Base-by-base conservation (phyloP, 2,888 invertebrate species). In the Harmothoe impar region DNA sequence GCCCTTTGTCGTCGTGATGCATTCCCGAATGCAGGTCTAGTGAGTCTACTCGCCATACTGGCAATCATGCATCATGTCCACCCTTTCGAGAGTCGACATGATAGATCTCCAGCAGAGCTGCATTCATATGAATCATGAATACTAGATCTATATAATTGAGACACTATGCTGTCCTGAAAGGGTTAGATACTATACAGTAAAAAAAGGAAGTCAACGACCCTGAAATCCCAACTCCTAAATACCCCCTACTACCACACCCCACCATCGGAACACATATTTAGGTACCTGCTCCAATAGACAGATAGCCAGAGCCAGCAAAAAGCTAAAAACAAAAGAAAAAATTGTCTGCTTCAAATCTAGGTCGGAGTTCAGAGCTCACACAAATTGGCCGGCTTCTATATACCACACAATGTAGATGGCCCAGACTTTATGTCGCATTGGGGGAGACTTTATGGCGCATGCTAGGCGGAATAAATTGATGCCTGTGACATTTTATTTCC, bases 331-430 rank as follows among this genome's bases (percentile, higher is more conserved):
- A n/a, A 25, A n/a, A 7, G 25, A 72, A 68, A 68, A 68, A 17
- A n/a, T 68, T n/a, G 68, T 68, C 68, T 68, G 68, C 68, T n/a
- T 15, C 72, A 25, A 29, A 72, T 29, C 68, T 68, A 68, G 72
- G 72, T 72, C 29, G 25, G 25, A 25, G 31, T 25, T 72, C 72
- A 72, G 25, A 68, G 68, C 17, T 68, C 68, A 68, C 20, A 68
- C 20, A 68, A 68, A 29, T 72, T 23, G 29, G n/a, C n/a, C 25
- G n/a, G 62, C 20, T 62, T 62, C 62, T 20, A 3, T 20, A 3
- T 62, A n/a, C 62, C 62, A 3, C 23, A 62, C 62, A 62, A 62
- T 5, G 62, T n/a, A n/a, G 7, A n/a, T 62, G 7, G 3, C 7
- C 62, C 15, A 12, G 3, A 62, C 3, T 62, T 62, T 62, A 62